These are phyloP conservation scores for Aepyceros melampus DNA, from an alignment of 2,113 vertebrate genomes.

Conservation along the genomic window DNA sequence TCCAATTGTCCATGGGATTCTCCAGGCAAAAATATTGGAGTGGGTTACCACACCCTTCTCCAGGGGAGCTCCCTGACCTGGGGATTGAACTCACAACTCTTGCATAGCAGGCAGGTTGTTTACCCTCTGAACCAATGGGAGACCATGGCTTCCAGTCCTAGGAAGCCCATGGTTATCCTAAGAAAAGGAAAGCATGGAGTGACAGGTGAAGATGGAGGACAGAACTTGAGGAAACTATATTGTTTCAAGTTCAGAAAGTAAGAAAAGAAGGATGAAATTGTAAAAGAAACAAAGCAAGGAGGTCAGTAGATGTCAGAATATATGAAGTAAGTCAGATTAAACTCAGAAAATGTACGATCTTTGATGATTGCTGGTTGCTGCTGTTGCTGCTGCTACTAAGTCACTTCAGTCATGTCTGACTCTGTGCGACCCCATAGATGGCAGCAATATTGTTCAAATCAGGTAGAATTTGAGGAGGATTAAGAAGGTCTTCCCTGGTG, in stretches of 20 bases:
- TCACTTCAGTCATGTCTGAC: too few species aligned
- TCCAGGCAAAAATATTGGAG: not conserved
- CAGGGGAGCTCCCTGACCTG: not conserved
- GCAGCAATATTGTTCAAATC: not conserved
- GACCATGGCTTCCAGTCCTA: not conserved
- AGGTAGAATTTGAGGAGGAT: not conserved
- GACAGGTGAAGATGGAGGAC: not conserved
- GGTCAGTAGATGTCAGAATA: not conserved
- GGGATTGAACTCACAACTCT: not conserved
- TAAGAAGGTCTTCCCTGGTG: not conserved
- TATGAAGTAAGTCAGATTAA: not conserved
- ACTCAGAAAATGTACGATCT: not conserved
- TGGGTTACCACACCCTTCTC: not conserved
- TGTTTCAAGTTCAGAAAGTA: not conserved
- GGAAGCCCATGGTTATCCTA: not conserved
- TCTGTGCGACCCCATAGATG: too few species aligned
- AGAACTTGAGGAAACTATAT: not conserved
- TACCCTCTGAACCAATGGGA: not conserved
- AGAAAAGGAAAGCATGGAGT: not conserved
- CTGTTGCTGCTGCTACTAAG: too few species aligned
- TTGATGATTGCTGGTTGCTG: not conserved
- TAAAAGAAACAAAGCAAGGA: not conserved
- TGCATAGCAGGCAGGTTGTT: not conserved
- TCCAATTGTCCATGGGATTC: not conserved
- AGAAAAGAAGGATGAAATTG: not conserved